These are phyloP conservation scores for Crypturellus undulatus DNA, from an alignment of 2,113 vertebrate species.

Conservation along the genomic window DNA sequence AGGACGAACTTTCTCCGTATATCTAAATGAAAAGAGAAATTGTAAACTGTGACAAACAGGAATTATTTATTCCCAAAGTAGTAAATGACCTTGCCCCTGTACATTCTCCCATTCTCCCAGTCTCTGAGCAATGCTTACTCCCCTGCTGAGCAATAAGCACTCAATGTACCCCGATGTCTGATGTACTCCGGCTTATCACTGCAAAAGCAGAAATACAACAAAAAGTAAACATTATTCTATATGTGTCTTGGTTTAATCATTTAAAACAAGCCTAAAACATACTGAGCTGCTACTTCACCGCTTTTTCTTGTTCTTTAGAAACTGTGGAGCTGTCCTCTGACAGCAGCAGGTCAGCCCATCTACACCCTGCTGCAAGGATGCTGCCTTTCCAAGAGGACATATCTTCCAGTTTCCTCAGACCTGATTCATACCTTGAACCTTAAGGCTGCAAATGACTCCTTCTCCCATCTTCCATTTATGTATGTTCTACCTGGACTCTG, in stretches of 20 bases:
- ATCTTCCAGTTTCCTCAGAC: neutral
- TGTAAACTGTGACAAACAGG: conserved; percentile 20
- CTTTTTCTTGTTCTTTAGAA: neutral
- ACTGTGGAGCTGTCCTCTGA: neutral
- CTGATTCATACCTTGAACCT: neutral
- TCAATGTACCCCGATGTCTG: neutral
- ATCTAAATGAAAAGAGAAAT: conserved; percentile 81
- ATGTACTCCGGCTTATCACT: neutral
- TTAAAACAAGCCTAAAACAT: neutral
- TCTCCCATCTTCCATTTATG: neutral
- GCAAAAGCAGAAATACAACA: neutral
- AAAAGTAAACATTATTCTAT: neutral
- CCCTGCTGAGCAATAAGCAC: neutral
- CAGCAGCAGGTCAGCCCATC: neutral
- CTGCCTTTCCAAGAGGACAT: neutral
- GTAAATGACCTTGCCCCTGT: neutral
- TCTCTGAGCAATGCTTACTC: neutral
- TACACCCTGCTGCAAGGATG: neutral
- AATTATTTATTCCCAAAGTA: neutral
- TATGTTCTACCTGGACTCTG: neutral
- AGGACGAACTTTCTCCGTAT: conserved; percentile 93
- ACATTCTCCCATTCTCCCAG: neutral
- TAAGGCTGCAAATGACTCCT: neutral
- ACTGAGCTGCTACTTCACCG: neutral
- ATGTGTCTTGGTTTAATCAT: neutral